Percentiles rank a stretch among this genome's conserved stretches.
These are phyloP conservation scores for Drosophila albomicans DNA, from an alignment of 1,140 invertebrate genomes.

Conservation along the genomic window DNA sequence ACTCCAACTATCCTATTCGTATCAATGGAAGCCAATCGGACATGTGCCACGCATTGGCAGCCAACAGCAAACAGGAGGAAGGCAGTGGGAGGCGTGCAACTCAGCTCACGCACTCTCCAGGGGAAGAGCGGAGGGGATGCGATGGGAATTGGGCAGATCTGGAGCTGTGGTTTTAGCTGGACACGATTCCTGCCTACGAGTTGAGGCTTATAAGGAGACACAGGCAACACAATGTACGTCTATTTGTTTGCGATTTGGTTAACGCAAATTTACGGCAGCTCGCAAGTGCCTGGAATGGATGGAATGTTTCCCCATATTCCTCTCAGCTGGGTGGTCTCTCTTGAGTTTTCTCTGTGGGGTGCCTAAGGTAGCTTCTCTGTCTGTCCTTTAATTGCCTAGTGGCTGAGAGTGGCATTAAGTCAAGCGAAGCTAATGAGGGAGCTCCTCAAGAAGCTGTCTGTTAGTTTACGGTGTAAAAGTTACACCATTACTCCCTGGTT, in stretches of 20 bases:
- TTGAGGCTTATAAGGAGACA: slow-evolving; percentile 57
- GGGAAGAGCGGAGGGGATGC: neutral
- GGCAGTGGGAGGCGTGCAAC: slow-evolving; percentile 55
- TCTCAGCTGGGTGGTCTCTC: slow-evolving; percentile 56
- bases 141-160: slow-evolving; percentile 2
- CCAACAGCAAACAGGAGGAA: slow-evolving; percentile 44
- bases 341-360: slow-evolving; percentile 2
- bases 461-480: slow-evolving; percentile 9
- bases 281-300: slow-evolving; percentile 35
- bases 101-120: slow-evolving; percentile 56
- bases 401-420: slow-evolving; percentile 57
- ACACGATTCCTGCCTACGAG: slow-evolving; percentile 28
- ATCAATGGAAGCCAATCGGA: slow-evolving; percentile 77
- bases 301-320: slow-evolving; percentile 26
- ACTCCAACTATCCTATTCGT: slow-evolving; percentile 21
- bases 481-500: slow-evolving; percentile 9
- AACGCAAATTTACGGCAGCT: slow-evolving; percentile 65
- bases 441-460: neutral
- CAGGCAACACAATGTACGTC: slow-evolving; percentile 58
- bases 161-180: neutral
- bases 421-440: slow-evolving; percentile 37
- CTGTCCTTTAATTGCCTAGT: neutral
- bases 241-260: slow-evolving; percentile 77
- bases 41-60: slow-evolving; percentile 76
- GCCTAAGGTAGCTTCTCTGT: slow-evolving; percentile 6